Conservation (phyloP, 2,797 vertebrate species). For the Urocyon cinereoargenteus region DNA sequence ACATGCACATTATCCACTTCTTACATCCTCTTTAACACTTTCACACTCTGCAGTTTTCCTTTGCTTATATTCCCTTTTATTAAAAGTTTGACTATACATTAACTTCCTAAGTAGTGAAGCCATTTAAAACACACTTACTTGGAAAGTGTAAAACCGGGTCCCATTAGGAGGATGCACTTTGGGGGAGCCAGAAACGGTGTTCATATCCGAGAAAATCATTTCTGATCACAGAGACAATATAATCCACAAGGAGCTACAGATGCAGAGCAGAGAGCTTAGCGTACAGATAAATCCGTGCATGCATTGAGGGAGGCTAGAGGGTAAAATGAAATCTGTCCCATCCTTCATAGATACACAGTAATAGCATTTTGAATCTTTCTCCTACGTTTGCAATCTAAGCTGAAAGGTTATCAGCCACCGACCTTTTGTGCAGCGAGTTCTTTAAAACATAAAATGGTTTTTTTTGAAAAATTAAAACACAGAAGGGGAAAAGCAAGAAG, state of each 20-base stretch:
- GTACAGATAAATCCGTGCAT: slow-evolving; percentile 88
- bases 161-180: slow-evolving; percentile 99
- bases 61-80: slow-evolving; percentile 65
- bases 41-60: slow-evolving; percentile 65
- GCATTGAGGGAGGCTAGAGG: slow-evolving; percentile 84
- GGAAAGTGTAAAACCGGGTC: slow-evolving; percentile 98
- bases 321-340: slow-evolving; percentile 87
- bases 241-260: slow-evolving; percentile 91
- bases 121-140: slow-evolving; percentile 93
- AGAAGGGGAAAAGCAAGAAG: slow-evolving; percentile 85
- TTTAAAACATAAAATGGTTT: slow-evolving; percentile 73
- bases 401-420: slow-evolving; percentile 80
- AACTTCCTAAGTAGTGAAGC: slow-evolving; percentile 73
- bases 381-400: slow-evolving; percentile 80
- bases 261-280: slow-evolving; percentile 86
- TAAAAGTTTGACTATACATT: slow-evolving; percentile 82
- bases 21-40: slow-evolving; percentile 67
- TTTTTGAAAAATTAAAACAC: slow-evolving; percentile 73
- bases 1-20: slow-evolving; percentile 57
- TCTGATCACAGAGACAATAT: slow-evolving; percentile 89
- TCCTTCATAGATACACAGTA: slow-evolving; percentile 81
- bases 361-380: slow-evolving; percentile 82
- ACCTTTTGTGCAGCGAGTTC: slow-evolving; percentile 81
- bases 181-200: slow-evolving; percentile 95
- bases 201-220: slow-evolving; percentile 99